Conservation (phyloP, 2,888 invertebrate species). For the Leptogaster cylindrica region DNA sequence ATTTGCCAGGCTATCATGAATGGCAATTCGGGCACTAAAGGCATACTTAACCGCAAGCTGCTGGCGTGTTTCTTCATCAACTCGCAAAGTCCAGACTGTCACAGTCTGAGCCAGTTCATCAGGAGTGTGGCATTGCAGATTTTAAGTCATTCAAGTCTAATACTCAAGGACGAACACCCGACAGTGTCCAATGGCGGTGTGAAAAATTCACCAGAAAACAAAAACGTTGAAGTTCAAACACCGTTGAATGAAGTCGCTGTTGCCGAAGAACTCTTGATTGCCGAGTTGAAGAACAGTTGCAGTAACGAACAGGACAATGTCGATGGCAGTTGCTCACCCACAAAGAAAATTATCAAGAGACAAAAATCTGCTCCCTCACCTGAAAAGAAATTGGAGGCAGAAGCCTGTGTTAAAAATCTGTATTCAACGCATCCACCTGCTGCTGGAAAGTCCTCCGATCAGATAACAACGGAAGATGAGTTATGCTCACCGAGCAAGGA, state of each 20-base stretch:
- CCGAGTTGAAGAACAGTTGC: constrained; percentile 58
- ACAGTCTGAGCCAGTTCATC: constrained; percentile 85
- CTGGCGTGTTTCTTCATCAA: constrained; percentile 89
- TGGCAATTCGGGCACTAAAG: constrained; percentile 61
- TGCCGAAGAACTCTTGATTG: constrained; percentile 58
- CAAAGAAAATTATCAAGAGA: constrained; percentile 52
- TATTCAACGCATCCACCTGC: constrained; percentile 61
- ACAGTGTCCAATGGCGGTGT: neutral
- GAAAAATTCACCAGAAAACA: constrained; percentile 37
- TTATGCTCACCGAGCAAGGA: constrained; percentile 36
- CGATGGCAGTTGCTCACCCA: constrained; percentile 54
- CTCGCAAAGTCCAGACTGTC: constrained; percentile 83
- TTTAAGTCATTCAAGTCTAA: constrained; percentile 69
- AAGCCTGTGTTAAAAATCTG: constrained; percentile 46
- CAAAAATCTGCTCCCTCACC: constrained; percentile 59
- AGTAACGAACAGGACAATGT: constrained; percentile 54
- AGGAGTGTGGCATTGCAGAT: constrained; percentile 85
- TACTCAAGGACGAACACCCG: constrained; percentile 14
- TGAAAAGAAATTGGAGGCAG: constrained; percentile 44
- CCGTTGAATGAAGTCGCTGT: constrained; percentile 49
- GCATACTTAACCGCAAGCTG: constrained; percentile 71
- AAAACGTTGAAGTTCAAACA: constrained; percentile 56
- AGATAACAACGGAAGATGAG: constrained; percentile 50
- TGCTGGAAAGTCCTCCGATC: constrained; percentile 47
- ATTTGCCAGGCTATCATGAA: constrained; percentile 74